These are phyloP conservation scores for Thymelicus lineola DNA, from an alignment of 2,888 invertebrate species.

Conservation along the genomic window DNA sequence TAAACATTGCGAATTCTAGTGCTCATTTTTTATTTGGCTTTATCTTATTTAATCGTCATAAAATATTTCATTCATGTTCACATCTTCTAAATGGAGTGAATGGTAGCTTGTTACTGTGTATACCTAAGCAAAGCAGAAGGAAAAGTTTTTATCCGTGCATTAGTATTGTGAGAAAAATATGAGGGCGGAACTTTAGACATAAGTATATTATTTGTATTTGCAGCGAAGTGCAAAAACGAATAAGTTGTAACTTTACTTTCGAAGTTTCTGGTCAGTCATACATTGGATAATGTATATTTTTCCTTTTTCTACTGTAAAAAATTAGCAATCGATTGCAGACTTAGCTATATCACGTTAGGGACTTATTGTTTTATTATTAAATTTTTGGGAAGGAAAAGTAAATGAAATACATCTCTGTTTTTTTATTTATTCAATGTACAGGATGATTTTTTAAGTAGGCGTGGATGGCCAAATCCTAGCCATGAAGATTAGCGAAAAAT, in stretches of 20 bases:
- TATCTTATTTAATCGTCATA: neutral
- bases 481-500: too few species aligned
- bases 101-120: constrained; percentile 26
- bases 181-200: constrained; percentile 35
- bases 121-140: constrained; percentile 34
- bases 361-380: too few species aligned
- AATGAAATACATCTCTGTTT: too few species aligned
- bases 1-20: neutral
- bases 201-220: constrained; percentile 49
- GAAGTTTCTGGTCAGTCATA: constrained; percentile 49
- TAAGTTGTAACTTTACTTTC: constrained; percentile 60
- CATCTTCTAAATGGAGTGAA: neutral
- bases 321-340: too few species aligned
- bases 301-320: neutral
- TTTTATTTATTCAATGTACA: too few species aligned
- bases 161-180: constrained; percentile 41
- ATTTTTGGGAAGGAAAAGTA: too few species aligned
- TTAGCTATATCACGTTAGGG: too few species aligned
- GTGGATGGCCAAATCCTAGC: too few species aligned
- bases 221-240: constrained; percentile 57
- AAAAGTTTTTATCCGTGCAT: constrained; percentile 32
- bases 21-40: neutral
- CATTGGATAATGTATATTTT: neutral
- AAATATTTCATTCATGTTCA: neutral
- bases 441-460: too few species aligned